Base-by-base conservation (phyloP, 2,797 vertebrate species). In the Acanthurus tractus region DNA sequence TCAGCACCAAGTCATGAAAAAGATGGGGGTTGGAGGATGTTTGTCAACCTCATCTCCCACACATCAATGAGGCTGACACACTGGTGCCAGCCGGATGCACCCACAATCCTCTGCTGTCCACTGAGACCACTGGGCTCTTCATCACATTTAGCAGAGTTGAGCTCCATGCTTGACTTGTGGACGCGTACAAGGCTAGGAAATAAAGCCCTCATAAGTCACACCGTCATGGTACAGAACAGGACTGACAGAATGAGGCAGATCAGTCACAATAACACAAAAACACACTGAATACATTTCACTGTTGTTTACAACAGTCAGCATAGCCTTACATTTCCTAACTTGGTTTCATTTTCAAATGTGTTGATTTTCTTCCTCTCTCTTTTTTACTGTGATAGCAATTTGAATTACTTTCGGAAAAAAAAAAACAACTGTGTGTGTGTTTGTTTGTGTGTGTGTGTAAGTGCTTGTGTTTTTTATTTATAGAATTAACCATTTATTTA, bases 141-240 rank as follows among this genome's bases (percentile, higher is more conserved):
- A 74, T 82, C 84, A 79, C 55, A 57, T 83, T 78, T 76, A 80
- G 50, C 81, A 68, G 63, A 81, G 57, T 65, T 74, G 55, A 89
- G 76, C 70, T 79, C 65, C 63, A 17, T 17, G 57, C 25, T 70
- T 74, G 81, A 90, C 76, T 67, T 61, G 57, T 66, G 73, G 67
- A 68, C 58, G 67, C 70, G 65, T 4, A 55, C 65, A 44, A 52
- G 34, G 45, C 0, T 4, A 40, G 56, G 77, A 84, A 61, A 82
- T 74, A 69, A 76, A 63, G 38, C 40, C 48, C 8, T 40, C 10
- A 40, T 40, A 8, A 40, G 38, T 11, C 10, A 11, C 2, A 40
- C 8, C 1, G 38, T 70, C 53, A 38, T 65, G 46, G 61, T 20
- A 59, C 63, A 73, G 62, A 76, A 40, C 42, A 6, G 56, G 56